Percentiles rank a stretch among this genome's conserved stretches.
phyloP scores from a whole-genome alignment of 2,888 invertebrate species.

The Automeris io region DNA sequence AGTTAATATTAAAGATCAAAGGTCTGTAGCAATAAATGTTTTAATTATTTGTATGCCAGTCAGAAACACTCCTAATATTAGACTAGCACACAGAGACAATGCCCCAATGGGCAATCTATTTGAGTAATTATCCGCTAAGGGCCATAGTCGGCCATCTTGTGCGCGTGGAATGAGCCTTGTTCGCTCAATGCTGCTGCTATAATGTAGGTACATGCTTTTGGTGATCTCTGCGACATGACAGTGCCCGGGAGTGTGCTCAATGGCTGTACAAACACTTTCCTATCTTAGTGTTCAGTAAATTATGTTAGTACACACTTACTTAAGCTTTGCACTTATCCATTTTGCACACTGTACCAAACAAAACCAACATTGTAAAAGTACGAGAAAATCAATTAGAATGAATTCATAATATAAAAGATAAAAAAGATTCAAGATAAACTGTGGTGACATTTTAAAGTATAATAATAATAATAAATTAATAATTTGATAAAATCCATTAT shows the following conservation, averaged over 20 bases:
- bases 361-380: no score
- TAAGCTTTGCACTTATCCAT: no score
- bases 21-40: constrained; percentile 12
- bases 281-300: constrained; percentile 32
- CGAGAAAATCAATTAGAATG: no score
- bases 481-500: no score
- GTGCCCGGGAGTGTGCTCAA: constrained; percentile 50
- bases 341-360: no score
- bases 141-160: constrained; percentile 75
- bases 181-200: constrained; percentile 55
- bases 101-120: constrained; percentile 76
- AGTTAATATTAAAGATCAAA: background rate
- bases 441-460: no score
- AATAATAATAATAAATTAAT: no score
- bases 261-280: constrained; percentile 47
- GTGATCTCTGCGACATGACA: constrained; percentile 50
- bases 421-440: no score
- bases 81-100: constrained; percentile 62
- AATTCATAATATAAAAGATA: no score
- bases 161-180: constrained; percentile 70
- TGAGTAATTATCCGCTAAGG: constrained; percentile 76
- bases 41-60: constrained; percentile 38
- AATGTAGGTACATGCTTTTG: constrained; percentile 62
- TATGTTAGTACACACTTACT: no score
- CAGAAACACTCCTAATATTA: constrained; percentile 55